Base-by-base conservation (phyloP, 1,140 invertebrate genomes). In the Nilaparvata lugens region DNA sequence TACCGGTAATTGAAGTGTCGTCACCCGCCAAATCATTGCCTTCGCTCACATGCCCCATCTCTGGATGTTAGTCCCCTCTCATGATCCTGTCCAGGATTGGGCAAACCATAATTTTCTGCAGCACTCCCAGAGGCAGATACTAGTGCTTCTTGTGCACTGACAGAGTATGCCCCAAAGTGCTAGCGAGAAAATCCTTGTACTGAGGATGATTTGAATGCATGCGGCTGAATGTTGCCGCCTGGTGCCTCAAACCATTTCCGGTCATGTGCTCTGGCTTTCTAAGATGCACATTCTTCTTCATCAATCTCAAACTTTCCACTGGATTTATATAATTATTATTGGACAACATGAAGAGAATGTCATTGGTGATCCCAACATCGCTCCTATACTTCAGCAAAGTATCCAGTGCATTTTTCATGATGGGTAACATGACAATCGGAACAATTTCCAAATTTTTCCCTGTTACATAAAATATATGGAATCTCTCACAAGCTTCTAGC, bases 101-200 rank as follows among this genome's bases (percentile, higher is more conserved):
- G 43, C 45, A 58, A 5, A 58, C 57, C 40, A 51, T 28, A 5
- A 58, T 24, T 25, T 58, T 58, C 7, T 58, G 57, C 9, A 51
- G 16, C 5, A 58, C 52, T n/a, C 57, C 23, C 2, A 42, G n/a
- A 23, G 57, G 57, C 5, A 51, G 21, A 9, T 58, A 21, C n/a
- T 58, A 58, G 14, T 58, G 31, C 31, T 52, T 51, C n/a, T 58
- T 25, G 25, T 58, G 57, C n/a, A 58, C 21, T n/a, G 40, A 52
- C 19, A 58, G 31, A 18, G 43, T 58, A 18, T 58, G 42, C 16
- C 56, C 56, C 19, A 57, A 13, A 35, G 56, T 21, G 4, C 4
- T 58, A 4, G 43, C 57, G 3, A 58, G 35, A 25, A 31, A 51
- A 14, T 58, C 57, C 24, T 58, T 42, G 23, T 58, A 58, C 18